Percentiles rank a stretch among this genome's conserved stretches.
These are phyloP conservation scores for Marmota monax DNA, from an alignment of 2,113 vertebrate species.

Conservation along the genomic window DNA sequence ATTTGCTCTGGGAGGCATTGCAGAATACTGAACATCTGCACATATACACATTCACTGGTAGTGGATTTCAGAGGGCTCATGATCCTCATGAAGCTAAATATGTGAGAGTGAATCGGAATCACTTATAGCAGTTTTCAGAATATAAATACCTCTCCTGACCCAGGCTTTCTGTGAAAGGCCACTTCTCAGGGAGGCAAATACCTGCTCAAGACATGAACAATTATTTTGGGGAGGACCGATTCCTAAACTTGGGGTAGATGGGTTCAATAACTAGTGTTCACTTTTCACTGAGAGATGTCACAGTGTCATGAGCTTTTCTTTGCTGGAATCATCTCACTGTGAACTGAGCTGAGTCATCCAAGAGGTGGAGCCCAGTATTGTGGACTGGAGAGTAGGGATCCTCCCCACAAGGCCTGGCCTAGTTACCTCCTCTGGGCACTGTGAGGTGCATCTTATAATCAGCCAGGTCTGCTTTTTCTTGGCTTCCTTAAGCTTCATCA, in stretches of 20 bases:
- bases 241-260: not conserved
- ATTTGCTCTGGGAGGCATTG: not conserved
- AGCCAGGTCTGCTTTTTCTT: too few species aligned
- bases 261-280: not conserved
- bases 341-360: not conserved
- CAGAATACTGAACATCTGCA: not conserved
- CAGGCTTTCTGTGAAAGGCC: not conserved
- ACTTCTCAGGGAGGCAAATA: not conserved
- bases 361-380: not conserved
- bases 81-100: not conserved
- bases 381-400: not conserved
- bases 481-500: not conserved
- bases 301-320: not conserved
- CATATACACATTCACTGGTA: not conserved
- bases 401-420: not conserved
- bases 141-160: not conserved
- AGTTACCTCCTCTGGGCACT: not conserved
- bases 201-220: rapidly evolving
- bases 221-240: not conserved
- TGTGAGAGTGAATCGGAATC: not conserved
- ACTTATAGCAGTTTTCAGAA: not conserved
- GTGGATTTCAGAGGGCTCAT: not conserved
- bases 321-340: not conserved
- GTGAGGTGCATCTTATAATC: not conserved
- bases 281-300: not conserved